These are phyloP conservation scores for Pelvicachromis taeniatus DNA, from an alignment of 2,113 vertebrate species.

Conservation along the genomic window DNA sequence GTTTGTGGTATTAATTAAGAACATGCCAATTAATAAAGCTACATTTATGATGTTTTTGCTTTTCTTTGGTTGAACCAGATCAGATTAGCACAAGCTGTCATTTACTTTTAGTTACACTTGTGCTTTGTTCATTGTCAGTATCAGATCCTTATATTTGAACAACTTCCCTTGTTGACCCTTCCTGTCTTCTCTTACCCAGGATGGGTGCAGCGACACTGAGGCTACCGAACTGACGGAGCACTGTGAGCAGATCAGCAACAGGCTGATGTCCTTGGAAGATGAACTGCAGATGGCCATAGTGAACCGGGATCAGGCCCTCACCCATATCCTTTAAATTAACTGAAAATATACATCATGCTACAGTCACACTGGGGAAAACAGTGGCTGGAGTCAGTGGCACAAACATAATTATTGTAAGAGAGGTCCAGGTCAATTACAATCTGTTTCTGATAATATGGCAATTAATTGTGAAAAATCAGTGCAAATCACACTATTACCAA, in stretches of 20 bases:
- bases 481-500: not conserved
- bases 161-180: not conserved
- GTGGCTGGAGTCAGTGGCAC: not conserved
- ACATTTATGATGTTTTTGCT: not conserved
- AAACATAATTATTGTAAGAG: not conserved
- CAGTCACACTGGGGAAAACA: not conserved
- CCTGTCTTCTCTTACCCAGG: constrained; percentile 37
- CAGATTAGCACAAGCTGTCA: not conserved
- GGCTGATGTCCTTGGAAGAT: constrained; percentile 80
- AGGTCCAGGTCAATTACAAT: not conserved
- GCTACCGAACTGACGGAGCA: constrained; percentile 63
- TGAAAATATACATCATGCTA: not conserved
- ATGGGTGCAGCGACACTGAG: constrained; percentile 45
- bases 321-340: constrained; percentile 84
- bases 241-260: constrained; percentile 75
- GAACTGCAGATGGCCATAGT: constrained; percentile 77
- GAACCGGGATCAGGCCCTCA: constrained; percentile 75
- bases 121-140: not conserved
- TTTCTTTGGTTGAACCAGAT: not conserved
- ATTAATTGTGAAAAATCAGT: not conserved
- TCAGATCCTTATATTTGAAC: not conserved
- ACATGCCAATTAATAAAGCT: not conserved
- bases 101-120: not conserved
- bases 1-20: not conserved
- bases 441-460: not conserved